Percentiles rank a stretch among this genome's conserved stretches.
Conservation (phyloP, 2,797 vertebrate genomes). For the Pogonophryne albipinna region DNA sequence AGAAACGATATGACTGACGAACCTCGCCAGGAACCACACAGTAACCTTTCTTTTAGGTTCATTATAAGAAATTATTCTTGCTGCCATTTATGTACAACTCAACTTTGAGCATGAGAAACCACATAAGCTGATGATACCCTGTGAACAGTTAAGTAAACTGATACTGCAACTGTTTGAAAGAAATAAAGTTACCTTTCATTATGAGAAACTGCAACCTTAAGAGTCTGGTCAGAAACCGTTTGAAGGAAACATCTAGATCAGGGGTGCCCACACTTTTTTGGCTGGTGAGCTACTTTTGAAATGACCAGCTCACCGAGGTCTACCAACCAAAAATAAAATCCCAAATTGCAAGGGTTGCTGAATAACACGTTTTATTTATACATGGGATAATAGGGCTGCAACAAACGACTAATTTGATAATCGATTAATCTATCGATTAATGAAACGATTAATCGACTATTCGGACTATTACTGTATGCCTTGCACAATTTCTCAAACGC, state of each 20-base stretch:
- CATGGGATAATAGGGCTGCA: too few relatives aligned
- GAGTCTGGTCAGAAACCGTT: slow-evolving; percentile 52
- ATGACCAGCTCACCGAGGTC: too few relatives aligned
- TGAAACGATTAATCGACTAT: too few relatives aligned
- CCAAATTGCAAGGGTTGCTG: too few relatives aligned
- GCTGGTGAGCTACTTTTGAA: too few relatives aligned
- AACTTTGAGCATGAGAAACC: slow-evolving; percentile 60
- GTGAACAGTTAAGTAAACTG: slow-evolving; percentile 50
- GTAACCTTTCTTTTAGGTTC: slow-evolving; percentile 50
- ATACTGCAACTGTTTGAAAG: slow-evolving; percentile 63
- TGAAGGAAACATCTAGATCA: slow-evolving; percentile 71
- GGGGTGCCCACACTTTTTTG: too few relatives aligned
- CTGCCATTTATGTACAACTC: slow-evolving; percentile 52
- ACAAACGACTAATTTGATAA: too few relatives aligned
- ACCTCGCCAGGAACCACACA: slow-evolving; percentile 49
- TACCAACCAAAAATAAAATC: too few relatives aligned
- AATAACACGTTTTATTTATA: too few relatives aligned
- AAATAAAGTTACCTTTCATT: slow-evolving; percentile 57
- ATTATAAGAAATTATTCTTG: slow-evolving; percentile 68
- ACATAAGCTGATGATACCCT: slow-evolving; percentile 38
- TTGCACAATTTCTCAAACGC: too few relatives aligned
- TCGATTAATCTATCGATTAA: too few relatives aligned
- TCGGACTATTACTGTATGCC: too few relatives aligned
- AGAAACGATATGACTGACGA: slow-evolving; percentile 29
- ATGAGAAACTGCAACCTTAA: slow-evolving; percentile 47